Base-by-base conservation (phyloP, 2,797 vertebrate species). In the Acipenser transmontanus region DNA sequence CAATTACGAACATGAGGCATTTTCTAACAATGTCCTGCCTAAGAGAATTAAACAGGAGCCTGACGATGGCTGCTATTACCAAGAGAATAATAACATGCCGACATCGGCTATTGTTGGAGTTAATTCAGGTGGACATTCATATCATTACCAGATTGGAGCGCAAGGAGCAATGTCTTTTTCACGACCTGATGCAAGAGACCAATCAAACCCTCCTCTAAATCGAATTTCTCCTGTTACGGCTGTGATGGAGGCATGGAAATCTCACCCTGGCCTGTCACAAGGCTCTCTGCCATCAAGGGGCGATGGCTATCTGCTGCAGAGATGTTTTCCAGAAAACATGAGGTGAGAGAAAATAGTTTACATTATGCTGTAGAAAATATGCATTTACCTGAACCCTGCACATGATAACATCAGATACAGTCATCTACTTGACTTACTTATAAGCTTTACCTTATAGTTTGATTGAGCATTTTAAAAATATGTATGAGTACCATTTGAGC, bases 141-240 rank as follows among this genome's bases (percentile, higher is more conserved):
- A 98, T 92, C 96, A 99, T 91, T 99, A 99, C 91, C 91, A 97
- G 91, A 98, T 98, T 82, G 96, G 96, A 88, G 93, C 96, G 70
- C 94, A 98, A 88, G 96, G 96, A 87, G 95, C 94, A 62, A 98
- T 99, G 90, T 95, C 96, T 81, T 90, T 99, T 83, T 94, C 94
- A 0, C 92, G 94, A 77, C 93, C 96, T 0, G 88, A 95, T 76
- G 85, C 91, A 81, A 93, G 95, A 85, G 96, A 98, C 85, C 93
- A 93, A 79, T 87, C 94, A 66, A 98, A 96, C 87, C 93, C 94
- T 77, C 92, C 98, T 88, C 88, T 99, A 84, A 95, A 93, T 91
- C 93, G 96, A 70, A 98, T 98, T 89, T 94, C 96, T 69, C 91
- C 95, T 0, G 94, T 98, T 80, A 92, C 90, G 50, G 92, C 95